Conservation (phyloP, 2,888 invertebrate species). For the Drosophila prolongata region DNA sequence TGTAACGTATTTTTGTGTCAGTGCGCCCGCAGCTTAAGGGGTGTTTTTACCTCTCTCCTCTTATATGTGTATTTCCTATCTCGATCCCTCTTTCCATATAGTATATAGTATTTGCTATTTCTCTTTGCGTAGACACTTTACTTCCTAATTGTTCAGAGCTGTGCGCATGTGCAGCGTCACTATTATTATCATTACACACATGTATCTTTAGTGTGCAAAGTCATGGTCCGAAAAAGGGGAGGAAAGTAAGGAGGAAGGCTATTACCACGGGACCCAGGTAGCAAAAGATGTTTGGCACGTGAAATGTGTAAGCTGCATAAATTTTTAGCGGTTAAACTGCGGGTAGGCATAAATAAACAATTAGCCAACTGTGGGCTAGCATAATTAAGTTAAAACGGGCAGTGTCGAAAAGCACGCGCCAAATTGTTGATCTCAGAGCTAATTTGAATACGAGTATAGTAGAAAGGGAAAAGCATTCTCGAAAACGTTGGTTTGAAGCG, state of each 20-base stretch:
- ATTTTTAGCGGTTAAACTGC: slow-evolving; percentile 55
- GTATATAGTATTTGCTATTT: slow-evolving; percentile 6
- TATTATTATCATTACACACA: slow-evolving; percentile 66
- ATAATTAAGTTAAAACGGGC: slow-evolving; percentile 23
- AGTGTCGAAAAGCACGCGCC: slow-evolving; percentile 22
- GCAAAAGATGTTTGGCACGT: slow-evolving; percentile 63
- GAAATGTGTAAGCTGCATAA: slow-evolving; percentile 66
- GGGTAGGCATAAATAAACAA: slow-evolving; percentile 47
- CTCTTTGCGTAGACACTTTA: slow-evolving; percentile 55
- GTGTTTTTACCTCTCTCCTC: slow-evolving; percentile 51
- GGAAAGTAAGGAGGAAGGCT: slow-evolving; percentile 4
- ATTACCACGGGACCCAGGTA: slow-evolving; percentile 18
- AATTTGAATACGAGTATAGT: neutral
- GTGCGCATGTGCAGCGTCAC: slow-evolving; percentile 81
- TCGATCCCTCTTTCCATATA: neutral
- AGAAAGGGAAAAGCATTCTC: no score
- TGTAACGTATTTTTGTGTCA: slow-evolving; percentile 78
- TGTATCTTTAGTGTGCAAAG: slow-evolving; percentile 51
- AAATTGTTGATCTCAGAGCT: slow-evolving; percentile 2
- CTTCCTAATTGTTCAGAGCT: slow-evolving; percentile 68
- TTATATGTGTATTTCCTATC: neutral
- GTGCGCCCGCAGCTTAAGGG: slow-evolving; percentile 67
- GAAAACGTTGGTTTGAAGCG: no score
- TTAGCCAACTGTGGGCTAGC: slow-evolving; percentile 25
- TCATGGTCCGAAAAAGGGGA: slow-evolving; percentile 54